phyloP scores from a whole-genome alignment of 2,888 invertebrate species.

The Ichneumon xanthorius region DNA sequence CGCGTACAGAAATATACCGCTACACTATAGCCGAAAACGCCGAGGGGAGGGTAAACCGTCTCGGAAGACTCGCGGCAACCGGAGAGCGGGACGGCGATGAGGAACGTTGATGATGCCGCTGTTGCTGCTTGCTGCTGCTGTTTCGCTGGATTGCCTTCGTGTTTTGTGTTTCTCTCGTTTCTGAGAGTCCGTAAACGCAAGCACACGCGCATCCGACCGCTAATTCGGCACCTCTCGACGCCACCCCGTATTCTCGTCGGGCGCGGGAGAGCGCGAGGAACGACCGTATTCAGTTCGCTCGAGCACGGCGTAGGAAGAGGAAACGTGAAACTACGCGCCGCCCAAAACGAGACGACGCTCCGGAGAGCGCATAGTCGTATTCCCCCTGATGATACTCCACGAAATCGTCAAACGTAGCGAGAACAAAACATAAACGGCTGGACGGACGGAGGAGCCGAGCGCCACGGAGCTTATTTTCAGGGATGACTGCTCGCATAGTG shows the following conservation, averaged over 20 bases:
- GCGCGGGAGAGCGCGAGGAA: conserved; percentile 54
- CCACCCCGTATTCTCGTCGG: conserved; percentile 21
- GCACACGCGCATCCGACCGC: conserved; percentile 50
- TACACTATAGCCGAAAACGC: conserved; percentile 55
- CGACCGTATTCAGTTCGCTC: conserved; percentile 70
- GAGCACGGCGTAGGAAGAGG: conserved; percentile 58
- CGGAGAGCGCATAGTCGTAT: neutral
- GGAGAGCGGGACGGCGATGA: neutral
- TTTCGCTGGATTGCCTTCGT: conserved; percentile 38
- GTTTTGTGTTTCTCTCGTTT: conserved; percentile 52
- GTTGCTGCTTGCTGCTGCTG: conserved; percentile 12
- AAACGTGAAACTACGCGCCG: conserved; percentile 67
- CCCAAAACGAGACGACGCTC: conserved; percentile 45
- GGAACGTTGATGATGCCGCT: conserved; percentile 4
- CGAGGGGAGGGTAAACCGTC: conserved; percentile 22
- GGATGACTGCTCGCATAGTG: conserved; percentile 58
- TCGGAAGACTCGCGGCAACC: conserved; percentile 6
- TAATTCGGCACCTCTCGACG: conserved; percentile 65
- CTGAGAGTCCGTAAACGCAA: conserved; percentile 45
- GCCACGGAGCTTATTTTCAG: conserved; percentile 63
- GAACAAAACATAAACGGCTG: conserved; percentile 49
- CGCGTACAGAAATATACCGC: conserved; percentile 71
- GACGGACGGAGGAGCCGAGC: conserved; percentile 50
- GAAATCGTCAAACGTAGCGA: conserved; percentile 54
- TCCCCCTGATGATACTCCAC: conserved; percentile 17